phyloP scores from a whole-genome alignment of 1,140 invertebrate genomes.

The Cydia fagiglandana region DNA sequence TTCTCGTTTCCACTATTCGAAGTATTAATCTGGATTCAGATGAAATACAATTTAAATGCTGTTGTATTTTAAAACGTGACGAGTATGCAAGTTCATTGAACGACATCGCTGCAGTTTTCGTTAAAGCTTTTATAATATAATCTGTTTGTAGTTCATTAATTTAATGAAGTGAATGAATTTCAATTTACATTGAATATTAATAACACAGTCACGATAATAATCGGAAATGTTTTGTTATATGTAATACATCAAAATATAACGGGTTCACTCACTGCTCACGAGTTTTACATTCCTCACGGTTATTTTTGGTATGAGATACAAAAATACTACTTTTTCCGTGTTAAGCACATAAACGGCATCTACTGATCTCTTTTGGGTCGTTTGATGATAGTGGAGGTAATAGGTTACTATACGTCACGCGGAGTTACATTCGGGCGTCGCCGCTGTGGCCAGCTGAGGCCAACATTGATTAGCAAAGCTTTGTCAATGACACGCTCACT shows the following conservation, averaged over 20 bases:
- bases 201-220: background rate
- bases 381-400: background rate
- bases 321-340: background rate
- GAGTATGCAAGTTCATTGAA: background rate
- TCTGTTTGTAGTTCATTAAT: background rate
- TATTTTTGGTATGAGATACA: too few species aligned
- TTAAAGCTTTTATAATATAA: background rate
- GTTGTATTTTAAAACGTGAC: background rate
- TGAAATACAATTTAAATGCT: background rate
- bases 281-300: background rate
- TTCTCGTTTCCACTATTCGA: background rate
- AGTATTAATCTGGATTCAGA: background rate
- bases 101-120: background rate
- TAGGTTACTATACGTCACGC: background rate
- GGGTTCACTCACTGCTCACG: background rate
- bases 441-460: background rate
- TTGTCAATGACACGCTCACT: background rate
- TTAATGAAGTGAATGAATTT: background rate
- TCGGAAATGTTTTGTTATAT: background rate
- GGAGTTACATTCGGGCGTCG: background rate
- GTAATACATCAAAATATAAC: background rate
- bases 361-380: background rate
- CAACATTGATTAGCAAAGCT: background rate
- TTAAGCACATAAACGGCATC: background rate
- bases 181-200: background rate